Percentiles rank a stretch among this genome's conserved stretches.
These are phyloP conservation scores for Erythrocebus patas DNA, from an alignment of 2,113 vertebrate species.

Conservation along the genomic window DNA sequence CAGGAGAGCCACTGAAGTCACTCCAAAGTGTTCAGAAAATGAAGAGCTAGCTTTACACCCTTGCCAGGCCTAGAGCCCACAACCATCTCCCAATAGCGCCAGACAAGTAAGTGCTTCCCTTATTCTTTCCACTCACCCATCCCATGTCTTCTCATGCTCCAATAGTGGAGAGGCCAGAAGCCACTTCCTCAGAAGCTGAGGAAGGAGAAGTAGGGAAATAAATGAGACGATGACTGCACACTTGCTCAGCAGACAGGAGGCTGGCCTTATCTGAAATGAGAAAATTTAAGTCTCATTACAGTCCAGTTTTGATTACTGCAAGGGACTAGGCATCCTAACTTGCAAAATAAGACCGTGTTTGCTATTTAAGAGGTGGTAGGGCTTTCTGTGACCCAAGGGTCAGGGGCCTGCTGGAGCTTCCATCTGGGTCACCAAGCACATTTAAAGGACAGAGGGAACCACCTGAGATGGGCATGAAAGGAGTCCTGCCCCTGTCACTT, in stretches of 20 bases:
- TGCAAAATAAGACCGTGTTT: not conserved
- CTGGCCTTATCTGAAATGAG: not conserved
- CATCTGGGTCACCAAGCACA: not conserved
- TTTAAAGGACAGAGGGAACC: not conserved
- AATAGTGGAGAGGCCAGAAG: not conserved
- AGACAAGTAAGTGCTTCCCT: not conserved
- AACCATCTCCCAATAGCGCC: not conserved
- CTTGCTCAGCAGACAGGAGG: not conserved
- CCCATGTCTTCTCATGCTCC: not conserved
- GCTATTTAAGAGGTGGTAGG: not conserved
- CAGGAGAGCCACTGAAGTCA: not conserved
- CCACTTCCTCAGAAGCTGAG: not conserved
- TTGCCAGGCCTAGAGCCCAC: not conserved
- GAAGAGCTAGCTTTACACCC: not conserved
- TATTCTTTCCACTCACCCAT: not conserved
- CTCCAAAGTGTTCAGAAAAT: not conserved
- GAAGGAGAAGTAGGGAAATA: not conserved
- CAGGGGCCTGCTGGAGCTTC: not conserved
- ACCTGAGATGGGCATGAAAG: not conserved
- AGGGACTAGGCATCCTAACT: not conserved
- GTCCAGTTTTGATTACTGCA: not conserved
- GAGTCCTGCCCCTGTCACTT: not conserved
- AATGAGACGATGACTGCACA: not conserved
- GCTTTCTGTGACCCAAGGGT: not conserved
- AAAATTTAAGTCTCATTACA: not conserved